Conservation (phyloP, 2,113 vertebrate species). For the Mugil cephalus region DNA sequence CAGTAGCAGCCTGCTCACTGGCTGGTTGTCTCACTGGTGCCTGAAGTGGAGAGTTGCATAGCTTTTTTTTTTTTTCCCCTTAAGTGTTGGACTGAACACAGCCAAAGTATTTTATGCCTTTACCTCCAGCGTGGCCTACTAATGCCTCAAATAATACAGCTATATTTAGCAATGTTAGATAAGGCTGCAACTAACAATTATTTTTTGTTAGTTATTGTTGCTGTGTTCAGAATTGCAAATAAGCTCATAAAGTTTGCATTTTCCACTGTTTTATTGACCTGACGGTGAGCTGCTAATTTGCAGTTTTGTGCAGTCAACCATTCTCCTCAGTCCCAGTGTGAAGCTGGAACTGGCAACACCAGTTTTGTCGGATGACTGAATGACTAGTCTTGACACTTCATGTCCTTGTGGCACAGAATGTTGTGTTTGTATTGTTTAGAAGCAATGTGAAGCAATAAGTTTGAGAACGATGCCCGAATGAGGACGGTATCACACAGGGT, state of each 20-base stretch:
- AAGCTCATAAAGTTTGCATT: not conserved
- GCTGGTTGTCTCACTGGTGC: conserved; percentile 58
- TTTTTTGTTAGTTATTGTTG: too few relatives aligned
- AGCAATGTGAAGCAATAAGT: not conserved
- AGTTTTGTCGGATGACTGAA: conserved; percentile 8
- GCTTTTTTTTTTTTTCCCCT: conserved; percentile 29
- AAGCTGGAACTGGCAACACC: conserved; percentile 11
- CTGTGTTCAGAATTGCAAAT: not conserved
- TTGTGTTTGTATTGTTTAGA: conserved; percentile 9
- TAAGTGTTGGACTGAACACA: conserved; percentile 21
- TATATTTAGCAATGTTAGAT: not conserved
- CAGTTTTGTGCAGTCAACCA: not conserved
- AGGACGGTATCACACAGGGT: not conserved
- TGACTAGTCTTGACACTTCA: not conserved
- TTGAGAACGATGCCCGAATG: not conserved
- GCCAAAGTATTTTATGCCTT: conserved; percentile 22
- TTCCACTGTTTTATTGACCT: not conserved
- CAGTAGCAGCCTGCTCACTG: conserved; percentile 75
- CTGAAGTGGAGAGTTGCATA: conserved; percentile 62
- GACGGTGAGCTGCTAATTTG: not conserved
- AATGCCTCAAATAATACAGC: conserved; percentile 1
- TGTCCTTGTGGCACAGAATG: conserved; percentile 4
- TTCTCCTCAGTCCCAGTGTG: not conserved
- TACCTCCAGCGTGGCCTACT: not conserved
- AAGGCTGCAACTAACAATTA: too few relatives aligned